phyloP scores from a whole-genome alignment of 1,140 invertebrate species.

The Drosophila nigrodunni region DNA sequence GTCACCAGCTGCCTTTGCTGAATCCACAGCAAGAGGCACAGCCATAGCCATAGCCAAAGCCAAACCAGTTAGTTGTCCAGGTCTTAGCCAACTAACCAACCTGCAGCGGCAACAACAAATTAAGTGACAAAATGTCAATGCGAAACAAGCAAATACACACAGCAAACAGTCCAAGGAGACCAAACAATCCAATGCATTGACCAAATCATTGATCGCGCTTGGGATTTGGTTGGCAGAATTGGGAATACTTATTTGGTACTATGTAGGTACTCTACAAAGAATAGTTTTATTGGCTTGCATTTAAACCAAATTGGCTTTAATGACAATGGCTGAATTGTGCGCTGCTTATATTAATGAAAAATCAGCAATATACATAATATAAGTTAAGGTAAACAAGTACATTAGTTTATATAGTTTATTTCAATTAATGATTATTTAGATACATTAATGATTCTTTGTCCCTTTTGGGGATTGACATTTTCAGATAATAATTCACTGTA shows the following conservation, averaged over 20 bases:
- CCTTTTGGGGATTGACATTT: not conserved
- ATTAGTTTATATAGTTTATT: not conserved
- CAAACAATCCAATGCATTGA: constrained; percentile 22
- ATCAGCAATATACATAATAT: not conserved
- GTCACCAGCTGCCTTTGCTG: constrained; percentile 7
- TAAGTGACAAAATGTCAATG: constrained; percentile 83
- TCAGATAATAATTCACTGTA: not conserved
- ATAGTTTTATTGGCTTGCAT: no score
- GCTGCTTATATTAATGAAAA: not conserved
- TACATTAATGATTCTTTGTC: no score
- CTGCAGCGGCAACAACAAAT: constrained; percentile 68
- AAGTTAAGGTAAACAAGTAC: not conserved
- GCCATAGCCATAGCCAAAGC: constrained; percentile 6
- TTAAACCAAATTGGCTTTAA: no score
- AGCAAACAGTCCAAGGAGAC: constrained; percentile 17
- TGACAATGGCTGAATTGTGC: no score
- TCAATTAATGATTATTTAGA: not conserved
- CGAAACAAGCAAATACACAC: constrained; percentile 49
- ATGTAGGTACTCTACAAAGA: not conserved
- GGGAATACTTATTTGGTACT: not conserved
- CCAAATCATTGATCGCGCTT: constrained; percentile 25
- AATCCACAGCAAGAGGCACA: constrained; percentile 8
- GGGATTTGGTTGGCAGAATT: not conserved
- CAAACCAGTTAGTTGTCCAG: constrained; percentile 46
- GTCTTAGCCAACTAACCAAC: constrained; percentile 39